phyloP scores from a whole-genome alignment of 53 echinoderm and acorn worm genomes.

The Paelopatides confundens region DNA sequence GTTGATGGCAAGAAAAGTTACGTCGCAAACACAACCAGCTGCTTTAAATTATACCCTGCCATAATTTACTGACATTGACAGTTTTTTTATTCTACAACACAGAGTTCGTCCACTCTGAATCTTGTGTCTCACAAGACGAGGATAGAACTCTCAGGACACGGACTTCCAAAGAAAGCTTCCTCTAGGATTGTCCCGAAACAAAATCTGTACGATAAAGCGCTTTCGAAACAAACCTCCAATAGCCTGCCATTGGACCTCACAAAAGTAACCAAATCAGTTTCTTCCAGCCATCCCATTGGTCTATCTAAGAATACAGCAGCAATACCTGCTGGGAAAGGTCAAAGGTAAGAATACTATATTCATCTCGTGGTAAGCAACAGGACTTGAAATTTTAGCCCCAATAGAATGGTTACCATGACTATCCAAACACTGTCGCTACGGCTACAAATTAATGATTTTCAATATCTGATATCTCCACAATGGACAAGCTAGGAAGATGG shows the following conservation, averaged over 20 bases:
- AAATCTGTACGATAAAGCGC: background rate
- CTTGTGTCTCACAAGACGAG: conserved; percentile 57
- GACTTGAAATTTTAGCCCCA: background rate
- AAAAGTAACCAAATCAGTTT: background rate
- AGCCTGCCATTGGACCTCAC: background rate
- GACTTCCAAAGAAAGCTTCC: background rate
- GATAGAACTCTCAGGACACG: conserved; percentile 66
- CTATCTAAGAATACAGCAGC: background rate
- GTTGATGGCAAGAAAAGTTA: too few relatives aligned
- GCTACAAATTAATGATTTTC: too few relatives aligned
- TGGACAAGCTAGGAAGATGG: too few relatives aligned
- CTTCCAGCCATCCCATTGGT: background rate
- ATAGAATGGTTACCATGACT: too few relatives aligned
- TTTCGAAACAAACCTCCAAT: background rate
- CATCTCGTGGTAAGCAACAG: too few relatives aligned
- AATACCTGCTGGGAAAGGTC: background rate
- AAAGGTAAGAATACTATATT: background rate
- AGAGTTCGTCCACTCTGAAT: conserved; percentile 52
- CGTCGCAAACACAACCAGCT: too few relatives aligned
- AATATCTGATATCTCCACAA: too few relatives aligned
- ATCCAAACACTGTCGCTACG: too few relatives aligned
- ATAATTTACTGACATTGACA: too few relatives aligned
- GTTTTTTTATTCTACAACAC: too few relatives aligned
- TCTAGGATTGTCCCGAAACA: background rate
- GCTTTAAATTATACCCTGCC: too few relatives aligned